Evolutionary conservation across 2,113 vertebrate genomes (phyloP), one percentile per base, ranked within the genome.

Genomic region (Lagopus muta): DNA sequence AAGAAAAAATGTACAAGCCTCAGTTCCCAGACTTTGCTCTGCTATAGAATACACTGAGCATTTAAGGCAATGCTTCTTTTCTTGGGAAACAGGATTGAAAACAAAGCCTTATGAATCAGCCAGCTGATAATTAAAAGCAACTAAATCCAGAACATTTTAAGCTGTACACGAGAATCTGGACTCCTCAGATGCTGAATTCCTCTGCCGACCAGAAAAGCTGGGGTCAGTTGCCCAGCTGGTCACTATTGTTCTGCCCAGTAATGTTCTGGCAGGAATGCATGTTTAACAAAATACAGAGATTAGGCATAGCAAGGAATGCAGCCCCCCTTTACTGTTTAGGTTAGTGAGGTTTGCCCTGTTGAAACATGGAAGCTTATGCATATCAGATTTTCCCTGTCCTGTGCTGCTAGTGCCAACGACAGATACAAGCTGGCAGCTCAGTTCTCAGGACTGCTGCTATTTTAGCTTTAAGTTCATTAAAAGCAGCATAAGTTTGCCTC

Each of bases 241-340:
- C 95, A 94, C 84, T 91, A 94, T 94, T 95, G 95, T 93, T 92
- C 88, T 88, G 89, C 73, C 94, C 93, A 93, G 94, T 88, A 88
- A 87, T 86, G 82, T 92, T 94, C 96, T 94, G 93, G 91, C 87
- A 94, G 93, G 92, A 94, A 96, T 94, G 93, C 76, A 43, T 89
- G 89, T 93, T 96, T 94, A 96, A 97, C 93, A 97, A 97, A 96
- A 97, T 92, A 94, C 96, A 93, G 94, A 94, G 93, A 97, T 96
- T 96, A 96, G 91, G 88, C 94, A 94, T 81, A 93, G 90, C 88
- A 95, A 95, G 89, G 93, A 96, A 96, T 95, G 95, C 10, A 1
- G 83, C 80, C 86, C 80, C 96, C 94, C 79, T 90, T 77, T 70
- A 73, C 43, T 93, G 95, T 93, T 95, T 90, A 96, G 91, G 88